Evolutionary conservation across 2,888 invertebrate genomes (phyloP).

Genomic region (Aleiodes leptofemur): DNA sequence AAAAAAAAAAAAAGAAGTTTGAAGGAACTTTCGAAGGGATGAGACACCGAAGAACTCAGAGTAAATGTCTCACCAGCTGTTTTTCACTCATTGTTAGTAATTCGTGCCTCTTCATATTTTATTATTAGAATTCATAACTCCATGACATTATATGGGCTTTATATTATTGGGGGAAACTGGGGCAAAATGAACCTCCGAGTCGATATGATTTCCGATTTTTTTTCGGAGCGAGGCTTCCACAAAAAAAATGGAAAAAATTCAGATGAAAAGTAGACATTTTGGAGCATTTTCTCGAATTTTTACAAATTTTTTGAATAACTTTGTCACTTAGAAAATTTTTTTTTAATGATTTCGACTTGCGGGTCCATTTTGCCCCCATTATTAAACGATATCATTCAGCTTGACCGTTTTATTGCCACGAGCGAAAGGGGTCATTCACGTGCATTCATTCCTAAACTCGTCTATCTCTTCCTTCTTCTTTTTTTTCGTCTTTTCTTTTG

Average conservation of each 20-base stretch:
- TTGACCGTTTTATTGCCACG: slow-evolving; percentile 16
- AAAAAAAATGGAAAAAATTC: no score
- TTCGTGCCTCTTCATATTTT: slow-evolving; percentile 22
- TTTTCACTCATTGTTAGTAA: not conserved
- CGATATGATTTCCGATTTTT: no score
- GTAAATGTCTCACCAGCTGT: not conserved
- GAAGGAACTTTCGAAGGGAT: not conserved
- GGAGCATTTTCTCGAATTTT: no score
- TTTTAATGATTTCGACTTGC: no score
- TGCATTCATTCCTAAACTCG: slow-evolving; percentile 6
- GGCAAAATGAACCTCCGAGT: no score
- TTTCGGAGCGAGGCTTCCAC: no score
- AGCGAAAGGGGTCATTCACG: slow-evolving; percentile 12
- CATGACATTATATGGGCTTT: not conserved
- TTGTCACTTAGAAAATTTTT: no score
- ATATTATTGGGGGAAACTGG: slow-evolving; percentile 1
- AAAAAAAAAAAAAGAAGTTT: no score
- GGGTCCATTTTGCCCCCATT: no score
- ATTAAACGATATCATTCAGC: not conserved
- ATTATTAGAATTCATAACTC: slow-evolving; percentile 32
- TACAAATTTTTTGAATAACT: no score
- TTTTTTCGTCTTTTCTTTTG: slow-evolving; percentile 5
- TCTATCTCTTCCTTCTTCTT: not conserved
- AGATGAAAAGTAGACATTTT: no score
- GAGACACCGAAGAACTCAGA: not conserved